phyloP scores from a whole-genome alignment of 2,888 invertebrate genomes.

The Coleophora deauratella region DNA sequence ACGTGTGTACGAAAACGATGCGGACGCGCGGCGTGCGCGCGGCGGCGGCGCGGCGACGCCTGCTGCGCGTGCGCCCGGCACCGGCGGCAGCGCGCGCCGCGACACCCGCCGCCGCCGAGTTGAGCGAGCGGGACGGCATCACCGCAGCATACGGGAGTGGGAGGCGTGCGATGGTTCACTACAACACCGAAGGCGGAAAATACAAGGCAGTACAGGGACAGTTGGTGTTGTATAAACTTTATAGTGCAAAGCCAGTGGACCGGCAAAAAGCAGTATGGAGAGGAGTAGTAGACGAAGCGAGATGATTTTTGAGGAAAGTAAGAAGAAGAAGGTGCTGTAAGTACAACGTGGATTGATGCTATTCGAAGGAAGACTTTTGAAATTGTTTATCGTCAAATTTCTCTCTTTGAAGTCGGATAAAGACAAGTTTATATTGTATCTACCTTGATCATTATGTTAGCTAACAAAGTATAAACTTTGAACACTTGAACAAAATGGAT shows the following conservation, averaged over 20 bases:
- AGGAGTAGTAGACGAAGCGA: too few species aligned
- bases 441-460: too few species aligned
- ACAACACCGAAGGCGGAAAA: neutral
- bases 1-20: conserved; percentile 88
- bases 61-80: conserved; percentile 76
- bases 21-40: conserved; percentile 79
- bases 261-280: conserved; percentile 13
- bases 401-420: too few species aligned
- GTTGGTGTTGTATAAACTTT: neutral
- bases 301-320: conserved; percentile 20
- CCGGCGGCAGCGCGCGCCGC: conserved; percentile 58
- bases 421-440: too few species aligned
- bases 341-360: too few species aligned
- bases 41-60: conserved; percentile 68
- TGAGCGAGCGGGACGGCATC: conserved; percentile 28
- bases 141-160: conserved; percentile 5
- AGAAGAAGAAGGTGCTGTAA: too few species aligned
- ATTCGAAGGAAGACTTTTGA: too few species aligned
- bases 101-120: conserved; percentile 34
- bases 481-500: too few species aligned
- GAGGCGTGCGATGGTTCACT: neutral
- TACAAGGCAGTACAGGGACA: neutral
- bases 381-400: too few species aligned
- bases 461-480: too few species aligned
- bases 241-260: neutral